Base-by-base conservation (phyloP, 1,140 invertebrate genomes). In the Drosophila paulistorum region DNA sequence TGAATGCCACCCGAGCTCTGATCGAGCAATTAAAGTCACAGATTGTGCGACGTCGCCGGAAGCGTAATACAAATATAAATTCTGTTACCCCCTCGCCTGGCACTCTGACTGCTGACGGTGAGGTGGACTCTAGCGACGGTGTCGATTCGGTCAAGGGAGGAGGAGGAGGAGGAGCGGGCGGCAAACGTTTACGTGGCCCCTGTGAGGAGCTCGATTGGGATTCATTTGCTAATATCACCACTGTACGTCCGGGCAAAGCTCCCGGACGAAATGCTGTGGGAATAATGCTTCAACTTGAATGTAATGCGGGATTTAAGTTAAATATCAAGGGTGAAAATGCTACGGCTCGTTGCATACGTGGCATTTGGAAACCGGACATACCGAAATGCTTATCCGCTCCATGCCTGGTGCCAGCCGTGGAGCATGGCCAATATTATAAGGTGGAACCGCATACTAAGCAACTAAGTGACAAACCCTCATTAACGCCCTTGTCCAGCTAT, bases 351-450 rank as follows among this genome's bases (percentile, higher is more conserved):
- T 97, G 96, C 90, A 94, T 95, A 1, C 92, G 95, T 57, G 96
- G 96, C 1, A 93, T 94, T 77, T 98, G 97, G 97, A 96, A 96
- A 84, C 96, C 96, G 1, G 94, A 94, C 66, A 95, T 95, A 76
- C 96, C 96, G 0, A 94, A 94, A 77, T 97, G 97, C 87, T 92
- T 94, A 81, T 95, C 96, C 73, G 91, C 86, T 4, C 91, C 91
- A 0, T 92, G 91, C n/a, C 71, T 91, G 41, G 91, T 92, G 37
- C 91, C 91, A 1, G 84, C 90, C 1, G 89, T 91, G 2, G 91
- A 92, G 10, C 84, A 92, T 66, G 91, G 91, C 3, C 83, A 81
- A 54, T 92, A 92, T 45, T 92, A 80, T 63, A 91, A 91, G 55
- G 84, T 92, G 26, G 84, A 91, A 54, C 77, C 89, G 3, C 86